phyloP scores from a whole-genome alignment of 1,140 invertebrate species.

The Thalassaphorura encarpata region DNA sequence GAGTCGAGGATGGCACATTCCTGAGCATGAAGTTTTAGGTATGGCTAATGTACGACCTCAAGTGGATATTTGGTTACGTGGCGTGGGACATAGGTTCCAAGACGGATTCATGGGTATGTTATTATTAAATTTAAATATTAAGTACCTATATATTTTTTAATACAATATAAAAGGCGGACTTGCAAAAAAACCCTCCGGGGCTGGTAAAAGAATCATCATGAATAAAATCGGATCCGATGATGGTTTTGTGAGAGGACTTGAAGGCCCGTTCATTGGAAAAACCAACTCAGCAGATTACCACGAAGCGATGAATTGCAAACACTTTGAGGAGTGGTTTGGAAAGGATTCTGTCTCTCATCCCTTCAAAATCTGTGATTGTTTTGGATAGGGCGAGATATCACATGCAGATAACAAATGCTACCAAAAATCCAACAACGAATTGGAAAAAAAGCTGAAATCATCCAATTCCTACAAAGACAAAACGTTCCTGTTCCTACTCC shows the following conservation, averaged over 20 bases:
- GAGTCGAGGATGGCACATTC: background rate
- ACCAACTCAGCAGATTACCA: slow-evolving; percentile 17
- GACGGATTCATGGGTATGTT: slow-evolving; percentile 1
- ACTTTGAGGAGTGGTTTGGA: slow-evolving; percentile 13
- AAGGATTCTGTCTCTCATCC: background rate
- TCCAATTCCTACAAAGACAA: background rate
- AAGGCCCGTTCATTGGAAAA: slow-evolving; percentile 13
- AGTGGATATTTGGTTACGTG: background rate
- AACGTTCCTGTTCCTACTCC: background rate
- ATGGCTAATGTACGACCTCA: background rate
- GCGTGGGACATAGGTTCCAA: background rate
- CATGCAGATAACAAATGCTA: background rate
- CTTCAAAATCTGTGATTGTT: slow-evolving; percentile 10
- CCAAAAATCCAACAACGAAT: slow-evolving; percentile 1
- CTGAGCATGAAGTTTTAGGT: background rate
- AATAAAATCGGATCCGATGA: background rate
- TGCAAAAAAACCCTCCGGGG: background rate
- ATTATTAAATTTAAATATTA: no score
- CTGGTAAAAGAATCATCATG: background rate
- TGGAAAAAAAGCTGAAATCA: slow-evolving; percentile 8
- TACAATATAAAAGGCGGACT: no score
- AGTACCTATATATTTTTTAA: no score
- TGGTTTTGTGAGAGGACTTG: background rate
- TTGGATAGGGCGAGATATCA: slow-evolving; percentile 16
- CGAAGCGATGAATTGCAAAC: slow-evolving; percentile 12